Evolutionary conservation across 2,888 invertebrate genomes (phyloP), one percentile per base, ranked within the genome.

Genomic region (Trypoxylon attenuatum): DNA sequence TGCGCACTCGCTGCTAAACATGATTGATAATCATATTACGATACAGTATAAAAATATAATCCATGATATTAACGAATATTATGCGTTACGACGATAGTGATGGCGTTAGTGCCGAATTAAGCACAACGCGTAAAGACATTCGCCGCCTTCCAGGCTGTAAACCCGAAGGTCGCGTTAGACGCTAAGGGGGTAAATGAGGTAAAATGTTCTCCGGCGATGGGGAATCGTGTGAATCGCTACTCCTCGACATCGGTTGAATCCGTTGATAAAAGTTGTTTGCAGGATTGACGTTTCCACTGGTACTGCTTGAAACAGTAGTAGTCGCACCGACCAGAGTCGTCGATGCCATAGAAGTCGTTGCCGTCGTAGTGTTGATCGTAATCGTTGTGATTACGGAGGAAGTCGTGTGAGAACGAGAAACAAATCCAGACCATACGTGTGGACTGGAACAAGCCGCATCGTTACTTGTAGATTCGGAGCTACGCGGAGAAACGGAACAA

Each of bases 11-110:
- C 47, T n/a, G 69, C 60, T 47, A 59, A 56, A 27, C 43, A 69
- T 55, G 53, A 65, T 68, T 46, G 55, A 70, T 65, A 73, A 59
- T 76, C 57, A 61, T 58, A 68, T 63, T 69, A 73, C 61, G 65
- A 61, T 83, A 82, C 73, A 79, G 85, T 85, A 85, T 81, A 85
- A 85, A 85, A 85, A 85, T 85, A 85, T 84, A 85, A 84, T 85
- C 79, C 82, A 69, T 79, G 79, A 78, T 82, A 77, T 73, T 77
- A 83, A 82, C 80, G 77, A 82, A 82, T 80, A 79, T 78, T 79
- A 77, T 80, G 79, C 74, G 66, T 82, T 79, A 80, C 55, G 77
- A 74, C 62, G 52, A 64, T 71, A 77, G 29, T 47, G 56, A 64
- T 61, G 65, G 49, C 39, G 60, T 51, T 58, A 69, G 38, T 58